Conservation (phyloP, 2,113 vertebrate species). For the Tiliqua scincoides region DNA sequence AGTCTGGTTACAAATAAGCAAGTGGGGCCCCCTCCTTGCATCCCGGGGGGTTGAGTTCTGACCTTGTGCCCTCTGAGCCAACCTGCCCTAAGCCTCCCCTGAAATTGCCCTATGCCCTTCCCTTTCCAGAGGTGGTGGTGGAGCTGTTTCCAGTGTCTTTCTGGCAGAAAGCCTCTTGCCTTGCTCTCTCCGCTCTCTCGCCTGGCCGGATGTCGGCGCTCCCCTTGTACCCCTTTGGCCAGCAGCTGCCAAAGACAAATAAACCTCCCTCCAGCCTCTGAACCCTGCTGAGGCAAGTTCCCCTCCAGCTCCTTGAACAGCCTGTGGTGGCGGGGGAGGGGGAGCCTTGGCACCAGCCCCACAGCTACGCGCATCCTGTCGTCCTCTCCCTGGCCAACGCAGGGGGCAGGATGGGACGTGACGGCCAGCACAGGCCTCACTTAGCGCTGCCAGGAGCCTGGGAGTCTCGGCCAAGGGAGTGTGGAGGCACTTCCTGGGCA, state of each 20-base stretch:
- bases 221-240: conserved; percentile 66
- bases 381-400: conserved; percentile 81
- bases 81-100: not conserved
- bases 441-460: conserved; percentile 76
- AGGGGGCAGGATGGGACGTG: conserved; percentile 82
- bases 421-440: conserved; percentile 79
- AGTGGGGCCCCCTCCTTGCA: not conserved
- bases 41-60: not conserved
- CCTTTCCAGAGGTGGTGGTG: not conserved
- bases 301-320: conserved; percentile 75
- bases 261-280: conserved; percentile 84
- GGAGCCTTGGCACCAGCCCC: conserved; percentile 81
- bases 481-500: conserved; percentile 41
- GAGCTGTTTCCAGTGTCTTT: conserved; percentile 30
- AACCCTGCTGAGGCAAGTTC: conserved; percentile 77
- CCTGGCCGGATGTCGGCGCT: conserved; percentile 22
- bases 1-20: not conserved
- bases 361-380: conserved; percentile 81
- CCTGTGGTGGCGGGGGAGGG: conserved; percentile 61
- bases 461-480: conserved; percentile 63
- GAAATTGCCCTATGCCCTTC: not conserved
- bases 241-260: conserved; percentile 83
- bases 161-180: conserved; percentile 66
- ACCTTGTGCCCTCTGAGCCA: not conserved
- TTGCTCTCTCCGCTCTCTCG: conserved; percentile 47